A percentile compares a stretch with the other conserved stretches of the same genome.
These are phyloP conservation scores for Cyclophora albipunctata DNA, from an alignment of 2,888 invertebrate species.

Conservation along the genomic window DNA sequence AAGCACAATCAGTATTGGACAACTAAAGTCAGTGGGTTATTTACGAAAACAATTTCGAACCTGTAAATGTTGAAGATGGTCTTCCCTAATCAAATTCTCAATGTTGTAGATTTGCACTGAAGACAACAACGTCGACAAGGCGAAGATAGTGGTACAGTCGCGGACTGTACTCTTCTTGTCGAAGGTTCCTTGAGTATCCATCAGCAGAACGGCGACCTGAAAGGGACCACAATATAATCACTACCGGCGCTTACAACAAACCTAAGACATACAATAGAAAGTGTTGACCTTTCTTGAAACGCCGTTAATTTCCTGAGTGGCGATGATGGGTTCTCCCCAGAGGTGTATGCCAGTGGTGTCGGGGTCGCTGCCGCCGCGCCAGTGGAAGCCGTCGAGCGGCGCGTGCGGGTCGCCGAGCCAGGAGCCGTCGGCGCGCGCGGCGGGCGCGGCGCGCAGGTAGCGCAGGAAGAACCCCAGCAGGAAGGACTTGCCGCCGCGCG, in stretches of 20 bases:
- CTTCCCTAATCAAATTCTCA: conserved; percentile 93
- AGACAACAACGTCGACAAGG: conserved; percentile 93
- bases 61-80: conserved; percentile 93
- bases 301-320: conserved; percentile 48
- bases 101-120: conserved; percentile 90
- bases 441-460: conserved; percentile 27
- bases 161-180: conserved; percentile 94
- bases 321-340: conserved; percentile 89
- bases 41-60: conserved; percentile 27
- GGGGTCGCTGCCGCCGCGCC: conserved; percentile 92
- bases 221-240: conserved; percentile 14
- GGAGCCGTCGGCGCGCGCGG: conserved; percentile 45
- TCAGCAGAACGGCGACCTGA: conserved; percentile 18
- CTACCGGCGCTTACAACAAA: conserved; percentile 12
- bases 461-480: conserved; percentile 37
- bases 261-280: not conserved
- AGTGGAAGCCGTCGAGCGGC: conserved; percentile 89
- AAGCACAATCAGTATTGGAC: not conserved
- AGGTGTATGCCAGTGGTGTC: conserved; percentile 94
- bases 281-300: conserved; percentile 1
- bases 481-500: conserved; percentile 40
- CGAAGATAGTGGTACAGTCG: conserved; percentile 83
- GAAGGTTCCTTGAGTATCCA: conserved; percentile 92
- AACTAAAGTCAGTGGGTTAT: no score
- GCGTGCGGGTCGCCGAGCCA: conserved; percentile 86